Evolutionary conservation across 1,140 invertebrate genomes (phyloP), one percentile per base, ranked within the genome.

Genomic region (Aphelinus certus): DNA sequence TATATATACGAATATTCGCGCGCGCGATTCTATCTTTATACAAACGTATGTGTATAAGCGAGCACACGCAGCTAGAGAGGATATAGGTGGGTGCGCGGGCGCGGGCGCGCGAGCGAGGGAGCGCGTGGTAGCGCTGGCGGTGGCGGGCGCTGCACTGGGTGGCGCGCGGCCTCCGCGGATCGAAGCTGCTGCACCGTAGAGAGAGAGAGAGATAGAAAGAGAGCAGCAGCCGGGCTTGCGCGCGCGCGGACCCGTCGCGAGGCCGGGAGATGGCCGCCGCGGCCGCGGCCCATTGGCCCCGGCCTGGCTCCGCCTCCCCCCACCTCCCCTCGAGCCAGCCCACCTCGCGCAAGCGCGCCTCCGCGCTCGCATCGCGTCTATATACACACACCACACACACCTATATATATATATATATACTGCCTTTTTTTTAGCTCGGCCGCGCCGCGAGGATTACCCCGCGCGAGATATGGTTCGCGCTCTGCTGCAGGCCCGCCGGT

Each of bases 191-290:
- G 26, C 26, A 26, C 26, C 26, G 26, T 26, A 26, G 0, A 26
- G 26, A 26, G 26, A 26, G 26, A 26, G 26, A 26, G 26, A 26
- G 26, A 26, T 26, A 26, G 26, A 26, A 26, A 26, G 26, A 26
- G 26, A 66, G 6, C 10, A 55, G 49, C 49, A 43, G 55, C 53
- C 62, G 43, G 51, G 68, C 60, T 68, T 73, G 64, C 57, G 48
- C 64, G n/a, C n/a, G n/a, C n/a, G n/a, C n/a, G 53, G 10, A 45
- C 48, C 26, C 58, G 9, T 56, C 26, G 66, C 57, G 66, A 70
- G 43, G 4, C 53, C 58, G 73, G 65, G 73, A 75, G 55, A 75
- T 75, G 73, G 73, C 73, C 73, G 73, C 62, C 73, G 42, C 3
- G 2, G 48, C 62, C 61, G 4, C 7, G 58, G 62, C 62, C n/a